Evolutionary conservation across 2,797 vertebrate species (phyloP).

Genomic region (Enteromius trimaculatus): DNA sequence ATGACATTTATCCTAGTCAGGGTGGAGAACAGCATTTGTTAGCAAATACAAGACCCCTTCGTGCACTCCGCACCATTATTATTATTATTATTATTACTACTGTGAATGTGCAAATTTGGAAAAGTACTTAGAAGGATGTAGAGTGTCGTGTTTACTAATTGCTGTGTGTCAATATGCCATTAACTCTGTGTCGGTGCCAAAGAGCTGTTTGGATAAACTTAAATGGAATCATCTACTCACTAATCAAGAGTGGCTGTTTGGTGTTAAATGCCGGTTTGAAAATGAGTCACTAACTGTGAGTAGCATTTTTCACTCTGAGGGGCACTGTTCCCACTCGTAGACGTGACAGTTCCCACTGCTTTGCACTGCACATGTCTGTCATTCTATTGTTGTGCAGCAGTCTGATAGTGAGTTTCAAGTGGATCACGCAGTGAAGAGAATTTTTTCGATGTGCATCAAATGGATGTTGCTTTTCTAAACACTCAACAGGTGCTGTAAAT

Average conservation of each 20-base stretch:
- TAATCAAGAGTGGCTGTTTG: conserved; percentile 42
- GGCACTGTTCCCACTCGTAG: conserved; percentile 42
- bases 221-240: conserved; percentile 39
- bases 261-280: conserved; percentile 46
- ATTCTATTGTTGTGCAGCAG: conserved; percentile 33
- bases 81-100: conserved; percentile 36
- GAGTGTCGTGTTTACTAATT: conserved; percentile 56
- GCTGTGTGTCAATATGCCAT: conserved; percentile 43
- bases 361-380: conserved; percentile 27
- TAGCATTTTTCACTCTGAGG: conserved; percentile 49
- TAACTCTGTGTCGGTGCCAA: conserved; percentile 40
- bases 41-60: background rate
- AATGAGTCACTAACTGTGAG: conserved; percentile 46
- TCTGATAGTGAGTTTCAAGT: conserved; percentile 34
- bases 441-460: conserved; percentile 33
- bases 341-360: conserved; percentile 42
- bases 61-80: background rate
- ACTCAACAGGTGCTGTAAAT: conserved; percentile 31
- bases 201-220: conserved; percentile 42
- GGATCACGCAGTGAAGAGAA: conserved; percentile 35
- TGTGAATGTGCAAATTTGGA: background rate
- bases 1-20: conserved; percentile 42
- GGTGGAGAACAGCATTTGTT: conserved; percentile 10
- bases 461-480: conserved; percentile 23
- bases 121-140: conserved; percentile 49